Conservation (phyloP, 2,797 vertebrate species). For the Syngnathus rostellatus region DNA sequence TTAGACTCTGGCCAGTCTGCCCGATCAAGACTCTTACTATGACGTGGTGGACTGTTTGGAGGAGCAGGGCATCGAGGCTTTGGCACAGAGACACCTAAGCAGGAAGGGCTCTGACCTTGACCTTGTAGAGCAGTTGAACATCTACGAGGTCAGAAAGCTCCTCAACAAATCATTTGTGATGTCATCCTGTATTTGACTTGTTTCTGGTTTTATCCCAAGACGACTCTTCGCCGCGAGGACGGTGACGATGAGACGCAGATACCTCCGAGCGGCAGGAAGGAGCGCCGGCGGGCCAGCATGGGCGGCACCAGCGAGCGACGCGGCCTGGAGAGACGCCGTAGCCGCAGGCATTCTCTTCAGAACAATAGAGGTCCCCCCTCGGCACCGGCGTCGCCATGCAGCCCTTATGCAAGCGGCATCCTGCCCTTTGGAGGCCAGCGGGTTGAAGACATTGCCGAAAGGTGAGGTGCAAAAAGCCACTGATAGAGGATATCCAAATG, state of each 20-base stretch:
- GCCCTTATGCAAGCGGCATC: slow-evolving; percentile 55
- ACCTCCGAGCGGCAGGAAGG: slow-evolving; percentile 72
- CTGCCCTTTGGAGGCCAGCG: slow-evolving; percentile 61
- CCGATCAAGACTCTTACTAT: slow-evolving; percentile 95
- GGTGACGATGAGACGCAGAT: slow-evolving; percentile 76
- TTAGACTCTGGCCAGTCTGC: slow-evolving; percentile 84
- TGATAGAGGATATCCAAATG: background rate
- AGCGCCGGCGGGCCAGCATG: slow-evolving; percentile 79
- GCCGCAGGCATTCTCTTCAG: slow-evolving; percentile 87
- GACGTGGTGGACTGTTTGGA: slow-evolving; percentile 94
- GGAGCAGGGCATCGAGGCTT: slow-evolving; percentile 82
- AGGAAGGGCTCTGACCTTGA: slow-evolving; percentile 93
- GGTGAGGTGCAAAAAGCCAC: slow-evolving; percentile 63
- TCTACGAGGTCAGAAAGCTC: slow-evolving; percentile 80
- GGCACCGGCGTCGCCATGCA: slow-evolving; percentile 76
- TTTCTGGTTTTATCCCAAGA: slow-evolving; percentile 50
- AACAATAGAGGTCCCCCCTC: slow-evolving; percentile 72
- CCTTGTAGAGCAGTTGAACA: slow-evolving; percentile 91
- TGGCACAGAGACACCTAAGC: slow-evolving; percentile 83
- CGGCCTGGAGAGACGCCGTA: slow-evolving; percentile 83
- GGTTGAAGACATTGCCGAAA: slow-evolving; percentile 78
- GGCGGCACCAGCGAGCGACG: slow-evolving; percentile 71
- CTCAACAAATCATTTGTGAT: background rate
- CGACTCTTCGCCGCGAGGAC: slow-evolving; percentile 81
- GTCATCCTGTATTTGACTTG: background rate